Conservation (phyloP, 2,888 invertebrate genomes). For the Rapana venosa region DNA sequence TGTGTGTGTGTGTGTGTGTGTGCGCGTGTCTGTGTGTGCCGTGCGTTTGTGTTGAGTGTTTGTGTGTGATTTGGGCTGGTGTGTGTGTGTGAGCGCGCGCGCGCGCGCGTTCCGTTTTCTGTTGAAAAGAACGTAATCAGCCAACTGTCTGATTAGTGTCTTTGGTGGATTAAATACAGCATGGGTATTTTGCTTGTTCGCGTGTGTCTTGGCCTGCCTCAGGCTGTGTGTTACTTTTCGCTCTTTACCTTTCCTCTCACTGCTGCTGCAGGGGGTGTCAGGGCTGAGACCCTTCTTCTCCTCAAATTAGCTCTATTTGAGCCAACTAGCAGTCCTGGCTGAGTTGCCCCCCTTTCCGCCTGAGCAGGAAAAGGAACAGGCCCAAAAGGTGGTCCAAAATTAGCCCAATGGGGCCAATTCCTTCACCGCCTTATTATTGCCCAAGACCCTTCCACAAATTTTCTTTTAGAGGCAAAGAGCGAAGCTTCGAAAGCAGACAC, state of each 20-base stretch:
- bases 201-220: too few relatives aligned
- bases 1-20: too few relatives aligned
- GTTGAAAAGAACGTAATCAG: not conserved
- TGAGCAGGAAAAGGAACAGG: not conserved
- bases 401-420: slow-evolving; percentile 40
- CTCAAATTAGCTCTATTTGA: slow-evolving; percentile 36
- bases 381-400: slow-evolving; percentile 24
- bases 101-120: too few relatives aligned
- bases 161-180: not conserved
- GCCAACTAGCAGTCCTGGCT: slow-evolving; percentile 12
- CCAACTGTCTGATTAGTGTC: not conserved
- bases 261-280: not conserved
- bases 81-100: too few relatives aligned
- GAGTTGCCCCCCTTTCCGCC: not conserved
- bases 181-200: not conserved
- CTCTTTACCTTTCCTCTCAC: not conserved
- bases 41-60: too few relatives aligned
- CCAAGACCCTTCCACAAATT: slow-evolving; percentile 29
- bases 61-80: too few relatives aligned
- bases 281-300: not conserved
- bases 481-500: too few relatives aligned
- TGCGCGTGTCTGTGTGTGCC: too few relatives aligned
- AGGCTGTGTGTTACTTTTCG: not conserved
- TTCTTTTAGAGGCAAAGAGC: slow-evolving; percentile 1
- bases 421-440: slow-evolving; percentile 22